phyloP scores from a whole-genome alignment of 2,888 invertebrate genomes.

The Ethmia dodecea region DNA sequence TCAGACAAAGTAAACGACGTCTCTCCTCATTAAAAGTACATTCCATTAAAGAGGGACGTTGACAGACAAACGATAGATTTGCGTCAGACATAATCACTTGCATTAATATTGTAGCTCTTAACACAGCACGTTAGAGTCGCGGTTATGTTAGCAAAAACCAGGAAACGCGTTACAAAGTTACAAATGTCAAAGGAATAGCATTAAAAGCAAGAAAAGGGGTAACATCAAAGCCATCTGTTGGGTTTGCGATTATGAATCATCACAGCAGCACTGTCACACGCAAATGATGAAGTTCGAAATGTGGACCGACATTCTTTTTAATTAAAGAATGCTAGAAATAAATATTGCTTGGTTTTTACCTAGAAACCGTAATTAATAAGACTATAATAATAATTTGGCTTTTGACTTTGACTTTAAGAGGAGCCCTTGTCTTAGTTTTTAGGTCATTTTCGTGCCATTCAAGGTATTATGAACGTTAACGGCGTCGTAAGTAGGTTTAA shows the following conservation, averaged over 20 bases:
- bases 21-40: slow-evolving; percentile 35
- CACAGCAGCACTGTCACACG: too few species aligned
- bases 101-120: background rate
- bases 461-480: too few species aligned
- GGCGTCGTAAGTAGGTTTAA: too few species aligned
- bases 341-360: too few species aligned
- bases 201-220: slow-evolving; percentile 32
- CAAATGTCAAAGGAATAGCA: slow-evolving; percentile 37
- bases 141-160: slow-evolving; percentile 4
- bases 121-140: slow-evolving; percentile 2
- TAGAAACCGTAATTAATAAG: too few species aligned
- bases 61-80: slow-evolving; percentile 27
- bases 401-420: too few species aligned
- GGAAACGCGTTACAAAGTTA: slow-evolving; percentile 28
- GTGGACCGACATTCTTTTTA: too few species aligned
- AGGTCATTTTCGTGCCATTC: too few species aligned
- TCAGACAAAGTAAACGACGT: slow-evolving; percentile 19
- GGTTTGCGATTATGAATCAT: slow-evolving; percentile 33
- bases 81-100: slow-evolving; percentile 10
- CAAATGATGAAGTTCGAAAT: too few species aligned
- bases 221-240: slow-evolving; percentile 38
- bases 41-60: slow-evolving; percentile 23
- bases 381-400: too few species aligned
- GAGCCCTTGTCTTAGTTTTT: too few species aligned
- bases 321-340: too few species aligned